Conservation (phyloP, 2,113 vertebrate species). For the Agapornis roseicollis region DNA sequence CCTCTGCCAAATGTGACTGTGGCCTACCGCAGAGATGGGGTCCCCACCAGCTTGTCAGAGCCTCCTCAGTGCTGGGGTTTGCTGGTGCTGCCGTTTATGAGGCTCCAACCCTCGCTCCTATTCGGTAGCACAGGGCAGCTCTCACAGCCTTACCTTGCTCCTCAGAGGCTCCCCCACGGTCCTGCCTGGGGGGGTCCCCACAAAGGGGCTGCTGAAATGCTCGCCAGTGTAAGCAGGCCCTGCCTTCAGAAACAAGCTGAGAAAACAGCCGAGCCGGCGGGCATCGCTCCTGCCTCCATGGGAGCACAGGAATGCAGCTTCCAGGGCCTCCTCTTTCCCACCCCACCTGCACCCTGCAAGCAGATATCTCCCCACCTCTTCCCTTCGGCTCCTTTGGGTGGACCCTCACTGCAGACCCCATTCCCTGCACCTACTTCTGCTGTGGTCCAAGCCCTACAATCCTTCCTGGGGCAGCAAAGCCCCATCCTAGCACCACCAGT, state of each 20-base stretch:
- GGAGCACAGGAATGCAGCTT: background rate
- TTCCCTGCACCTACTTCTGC: background rate
- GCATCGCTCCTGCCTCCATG: background rate
- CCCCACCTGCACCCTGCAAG: accelerated
- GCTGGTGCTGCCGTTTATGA: background rate
- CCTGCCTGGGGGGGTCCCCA: accelerated
- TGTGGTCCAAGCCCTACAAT: background rate
- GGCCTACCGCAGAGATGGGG: background rate
- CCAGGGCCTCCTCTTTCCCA: background rate
- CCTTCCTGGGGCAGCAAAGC: background rate
- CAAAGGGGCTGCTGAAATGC: background rate
- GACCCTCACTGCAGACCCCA: too few relatives aligned
- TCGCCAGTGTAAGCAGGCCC: background rate
- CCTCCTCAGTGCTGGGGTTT: accelerated
- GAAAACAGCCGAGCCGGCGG: background rate
- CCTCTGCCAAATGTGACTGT: background rate
- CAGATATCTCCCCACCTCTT: background rate
- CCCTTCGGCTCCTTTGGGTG: background rate
- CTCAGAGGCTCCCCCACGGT: background rate
- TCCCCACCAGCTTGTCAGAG: background rate
- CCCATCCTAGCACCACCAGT: background rate
- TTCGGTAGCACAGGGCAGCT: background rate
- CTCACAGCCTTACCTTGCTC: background rate
- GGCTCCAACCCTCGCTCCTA: background rate
- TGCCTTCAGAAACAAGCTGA: background rate